phyloP scores from a whole-genome alignment of 1,140 invertebrate genomes.

The Tetragnatha versicolor region DNA sequence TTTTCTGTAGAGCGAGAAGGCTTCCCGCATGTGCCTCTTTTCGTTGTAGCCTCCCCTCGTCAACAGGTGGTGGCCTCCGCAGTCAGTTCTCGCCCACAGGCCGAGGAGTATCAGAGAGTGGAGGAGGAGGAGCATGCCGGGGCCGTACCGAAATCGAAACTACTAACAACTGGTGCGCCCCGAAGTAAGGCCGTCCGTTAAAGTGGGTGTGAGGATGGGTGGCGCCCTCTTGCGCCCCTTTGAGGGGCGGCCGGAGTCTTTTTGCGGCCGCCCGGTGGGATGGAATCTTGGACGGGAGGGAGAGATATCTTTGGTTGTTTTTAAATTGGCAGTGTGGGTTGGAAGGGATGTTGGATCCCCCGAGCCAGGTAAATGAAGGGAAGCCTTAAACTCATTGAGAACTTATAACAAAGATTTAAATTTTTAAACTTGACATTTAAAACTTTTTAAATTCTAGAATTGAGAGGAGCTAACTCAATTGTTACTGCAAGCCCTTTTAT shows the following conservation, averaged over 20 bases:
- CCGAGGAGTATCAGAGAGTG: background rate
- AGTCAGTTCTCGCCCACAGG: background rate
- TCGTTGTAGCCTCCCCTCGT: too few relatives aligned
- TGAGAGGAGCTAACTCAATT: too few relatives aligned
- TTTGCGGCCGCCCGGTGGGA: background rate
- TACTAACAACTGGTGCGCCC: background rate
- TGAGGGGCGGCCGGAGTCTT: background rate
- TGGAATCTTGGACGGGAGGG: too few relatives aligned
- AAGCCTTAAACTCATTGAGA: too few relatives aligned
- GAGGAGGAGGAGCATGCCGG: background rate
- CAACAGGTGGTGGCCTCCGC: background rate
- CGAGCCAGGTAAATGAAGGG: too few relatives aligned
- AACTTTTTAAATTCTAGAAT: too few relatives aligned
- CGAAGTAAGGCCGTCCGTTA: background rate
- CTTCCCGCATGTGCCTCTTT: background rate
- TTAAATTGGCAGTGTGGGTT: too few relatives aligned
- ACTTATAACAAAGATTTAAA: too few relatives aligned
- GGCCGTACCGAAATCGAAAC: background rate
- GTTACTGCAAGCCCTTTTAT: too few relatives aligned
- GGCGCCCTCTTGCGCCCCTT: constrained; percentile 20
- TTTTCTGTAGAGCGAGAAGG: background rate
- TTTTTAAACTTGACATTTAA: too few relatives aligned
- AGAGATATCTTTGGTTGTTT: too few relatives aligned
- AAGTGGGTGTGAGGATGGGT: background rate
- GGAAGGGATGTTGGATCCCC: too few relatives aligned